Conservation (phyloP, 2,797 vertebrate species). For the Neomorphus geoffroyi region DNA sequence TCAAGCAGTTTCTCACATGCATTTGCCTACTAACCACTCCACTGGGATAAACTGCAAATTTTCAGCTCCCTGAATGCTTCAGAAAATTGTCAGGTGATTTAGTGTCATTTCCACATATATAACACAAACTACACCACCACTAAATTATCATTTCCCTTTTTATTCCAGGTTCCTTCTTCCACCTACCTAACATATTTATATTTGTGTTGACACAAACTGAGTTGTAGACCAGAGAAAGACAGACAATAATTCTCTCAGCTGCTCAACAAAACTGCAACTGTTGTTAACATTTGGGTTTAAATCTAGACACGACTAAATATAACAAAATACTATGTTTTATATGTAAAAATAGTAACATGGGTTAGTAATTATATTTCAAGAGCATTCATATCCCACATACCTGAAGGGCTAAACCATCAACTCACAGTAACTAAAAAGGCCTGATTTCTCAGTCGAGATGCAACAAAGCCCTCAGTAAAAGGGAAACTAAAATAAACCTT, state of each 20-base stretch:
- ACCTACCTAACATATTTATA: not conserved
- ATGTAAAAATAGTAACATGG: not conserved
- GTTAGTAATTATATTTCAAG: not conserved
- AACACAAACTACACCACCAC: conserved; percentile 2
- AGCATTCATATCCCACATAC: not conserved
- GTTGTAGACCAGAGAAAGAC: not conserved
- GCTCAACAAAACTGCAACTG: not conserved
- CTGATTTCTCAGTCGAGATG: not conserved
- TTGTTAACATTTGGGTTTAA: not conserved
- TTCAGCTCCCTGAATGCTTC: not conserved
- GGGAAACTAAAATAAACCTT: not conserved
- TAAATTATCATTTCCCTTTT: conserved; percentile 9
- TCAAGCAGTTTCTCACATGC: not conserved
- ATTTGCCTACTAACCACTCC: not conserved
- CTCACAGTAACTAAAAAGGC: not conserved
- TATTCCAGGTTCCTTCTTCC: not conserved
- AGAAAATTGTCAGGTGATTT: conserved; percentile 29
- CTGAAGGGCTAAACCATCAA: not conserved
- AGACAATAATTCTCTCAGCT: not conserved
- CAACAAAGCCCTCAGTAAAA: not conserved
- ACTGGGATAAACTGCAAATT: not conserved
- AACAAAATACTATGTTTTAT: not conserved
- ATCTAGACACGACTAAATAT: not conserved
- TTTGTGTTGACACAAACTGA: not conserved
- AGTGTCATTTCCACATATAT: not conserved